Conservation (phyloP, 2,113 vertebrate species). For the Uria lomvia region DNA sequence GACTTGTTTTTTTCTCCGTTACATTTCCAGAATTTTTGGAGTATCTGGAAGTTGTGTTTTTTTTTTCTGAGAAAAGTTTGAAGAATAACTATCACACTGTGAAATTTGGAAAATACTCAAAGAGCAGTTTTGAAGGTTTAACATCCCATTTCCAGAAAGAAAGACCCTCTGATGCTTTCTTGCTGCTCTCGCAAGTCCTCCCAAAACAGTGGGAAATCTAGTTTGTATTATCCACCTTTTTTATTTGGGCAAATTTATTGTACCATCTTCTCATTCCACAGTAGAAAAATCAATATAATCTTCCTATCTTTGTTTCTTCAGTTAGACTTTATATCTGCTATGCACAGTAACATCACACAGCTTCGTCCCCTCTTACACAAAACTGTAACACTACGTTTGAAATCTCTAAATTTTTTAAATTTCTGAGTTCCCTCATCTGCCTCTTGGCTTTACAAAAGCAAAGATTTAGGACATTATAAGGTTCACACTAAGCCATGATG, state of each 20-base stretch:
- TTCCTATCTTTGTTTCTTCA: neutral
- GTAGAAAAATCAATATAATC: neutral
- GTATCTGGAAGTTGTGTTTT: neutral
- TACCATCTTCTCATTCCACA: neutral
- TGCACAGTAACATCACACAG: neutral
- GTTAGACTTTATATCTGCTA: neutral
- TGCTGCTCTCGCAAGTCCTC: neutral
- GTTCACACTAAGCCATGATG: neutral
- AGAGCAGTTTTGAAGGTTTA: neutral
- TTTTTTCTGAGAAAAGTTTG: neutral
- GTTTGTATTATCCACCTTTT: neutral
- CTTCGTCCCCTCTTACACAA: rapidly evolving
- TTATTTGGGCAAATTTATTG: neutral
- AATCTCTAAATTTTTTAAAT: neutral
- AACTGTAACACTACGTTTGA: neutral
- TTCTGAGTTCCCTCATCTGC: neutral
- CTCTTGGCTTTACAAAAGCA: neutral
- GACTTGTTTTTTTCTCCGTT: neutral
- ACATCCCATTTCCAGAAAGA: neutral
- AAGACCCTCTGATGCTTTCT: neutral
- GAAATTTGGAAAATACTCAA: neutral
- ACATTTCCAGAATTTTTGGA: neutral
- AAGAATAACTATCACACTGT: neutral
- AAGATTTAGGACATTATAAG: neutral
- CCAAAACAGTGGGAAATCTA: neutral